Base-by-base conservation (phyloP, 2,888 invertebrate genomes). In the Chymomyza amoena region DNA sequence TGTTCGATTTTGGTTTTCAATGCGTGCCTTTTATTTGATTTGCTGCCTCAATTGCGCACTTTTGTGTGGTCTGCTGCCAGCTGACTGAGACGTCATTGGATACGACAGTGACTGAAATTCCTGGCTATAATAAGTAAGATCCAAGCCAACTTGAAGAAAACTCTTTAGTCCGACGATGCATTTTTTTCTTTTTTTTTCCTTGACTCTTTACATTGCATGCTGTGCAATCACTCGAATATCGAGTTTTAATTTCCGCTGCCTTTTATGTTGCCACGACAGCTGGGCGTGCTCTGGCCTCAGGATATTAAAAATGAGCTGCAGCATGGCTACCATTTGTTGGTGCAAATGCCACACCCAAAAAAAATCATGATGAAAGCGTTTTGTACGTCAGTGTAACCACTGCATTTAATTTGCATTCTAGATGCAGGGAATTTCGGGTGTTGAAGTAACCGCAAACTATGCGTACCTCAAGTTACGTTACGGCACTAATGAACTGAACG, bases 41-140 rank as follows among this genome's bases (percentile, higher is more conserved):
- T 84, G 83, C 83, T 78, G 84, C 84, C 84, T 86, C 83, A 84
- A 86, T 84, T 84, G 87, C 84, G 76, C 82, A 86, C 83, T 84
- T 84, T 84, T 84, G 78, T 83, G 60, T 60, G 84, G 74, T 72
- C 66, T 57, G 25, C 66, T 57, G 25, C 57, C 20, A 45, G 10
- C 57, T 54, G 54, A 54, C 54, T 54, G 54, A 54, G 20, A 54
- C 16, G 39, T 45, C 39, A 6, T 45, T 45, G 39, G 39, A 6
- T 36, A 36, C 36, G 36, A 36, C 36, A 36, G 1, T 36, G 36
- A 36, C 36, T 36, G 36, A 36, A 6, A 36, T 9, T 36, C 39
- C 10, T 45, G 39, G 13, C 7, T 32, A 32, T 32, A 32, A 32
- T 7, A 9, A 32, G 32, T 7, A 9, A 32, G 32, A 32, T 32